These are phyloP conservation scores for Atopsyche davidsoni DNA, from an alignment of 1,140 invertebrate species.

Conservation along the genomic window DNA sequence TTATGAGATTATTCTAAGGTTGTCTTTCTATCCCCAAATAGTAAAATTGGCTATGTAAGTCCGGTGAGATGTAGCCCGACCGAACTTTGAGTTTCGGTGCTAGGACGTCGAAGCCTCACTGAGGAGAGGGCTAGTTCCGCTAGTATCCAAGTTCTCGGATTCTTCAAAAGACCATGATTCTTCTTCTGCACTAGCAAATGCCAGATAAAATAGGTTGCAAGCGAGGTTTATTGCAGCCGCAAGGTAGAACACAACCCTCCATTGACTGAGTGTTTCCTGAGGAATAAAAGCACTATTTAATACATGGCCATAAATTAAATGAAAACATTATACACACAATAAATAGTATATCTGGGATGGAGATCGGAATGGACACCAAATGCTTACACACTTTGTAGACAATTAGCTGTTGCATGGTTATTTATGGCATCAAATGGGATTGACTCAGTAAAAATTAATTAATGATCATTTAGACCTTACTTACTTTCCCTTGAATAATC, in stretches of 20 bases:
- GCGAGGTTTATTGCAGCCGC: constrained; percentile 72
- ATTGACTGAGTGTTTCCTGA: constrained; percentile 75
- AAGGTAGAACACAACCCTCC: constrained; percentile 84
- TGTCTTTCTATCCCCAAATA: constrained; percentile 12
- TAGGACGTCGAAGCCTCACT: constrained; percentile 19
- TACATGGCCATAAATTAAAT: too few species aligned
- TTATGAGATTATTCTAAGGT: not conserved
- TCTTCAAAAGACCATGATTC: constrained; percentile 60
- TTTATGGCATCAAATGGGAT: too few species aligned
- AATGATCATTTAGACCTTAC: constrained; percentile 32
- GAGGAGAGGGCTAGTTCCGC: constrained; percentile 12
- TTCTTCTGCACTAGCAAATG: constrained; percentile 77
- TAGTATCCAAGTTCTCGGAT: not conserved
- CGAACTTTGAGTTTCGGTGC: constrained; percentile 19
- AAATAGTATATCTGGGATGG: too few species aligned
- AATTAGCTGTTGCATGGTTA: too few species aligned
- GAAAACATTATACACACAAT: too few species aligned
- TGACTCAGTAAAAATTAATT: constrained; percentile 1
- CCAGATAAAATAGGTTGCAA: constrained; percentile 71
- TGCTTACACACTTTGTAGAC: too few species aligned
- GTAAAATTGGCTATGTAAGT: constrained; percentile 27
- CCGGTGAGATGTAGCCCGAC: constrained; percentile 11
- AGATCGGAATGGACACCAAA: constrained; percentile 1
- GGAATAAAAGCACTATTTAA: constrained; percentile 36
- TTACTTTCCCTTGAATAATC: constrained; percentile 63